Base-by-base conservation (phyloP, 2,797 vertebrate species). In the Cirrhinus mrigala region DNA sequence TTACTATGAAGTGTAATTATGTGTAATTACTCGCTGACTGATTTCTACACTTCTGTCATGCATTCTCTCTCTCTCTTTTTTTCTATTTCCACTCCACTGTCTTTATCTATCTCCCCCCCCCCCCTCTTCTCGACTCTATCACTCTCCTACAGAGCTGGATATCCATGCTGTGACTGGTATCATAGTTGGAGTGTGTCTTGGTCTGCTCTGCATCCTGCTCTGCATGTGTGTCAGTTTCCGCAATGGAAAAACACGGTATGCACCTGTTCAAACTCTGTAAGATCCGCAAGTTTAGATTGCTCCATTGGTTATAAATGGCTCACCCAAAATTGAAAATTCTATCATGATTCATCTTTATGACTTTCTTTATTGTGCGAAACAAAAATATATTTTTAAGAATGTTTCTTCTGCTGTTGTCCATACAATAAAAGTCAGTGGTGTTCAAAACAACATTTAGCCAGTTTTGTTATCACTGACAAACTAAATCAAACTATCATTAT, bases 161-260 rank as follows among this genome's bases (percentile, higher is more conserved):
- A 93, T 99, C 90, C 97, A 98, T 89, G 97, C 97, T 0, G 97
- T 99, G 90, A 99, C 97, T 0, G 98, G 98, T 86, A 98, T 99
- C 94, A 97, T 99, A 2, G 97, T 99, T 24, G 98, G 98, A 0
- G 97, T 99, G 87, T 99, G 97, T 90, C 94, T 99, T 86, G 98
- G 97, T 66, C 95, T 99, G 56, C 95, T 99, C 91, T 98, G 98
- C 93, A 96, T 99, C 73, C 96, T 99, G 58, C 96, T 99, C 90
- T 99, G 97, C 93, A 97, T 99, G 96, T 98, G 97, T 85, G 95
- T 97, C 76, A 98, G 97, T 92, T 97, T 99, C 90, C 96, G 95
- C 62, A 97, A 96, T 84, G 92, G 95, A 90, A 97, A 98, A 91
- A 94, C 95, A 90, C 96, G 97, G 98, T 99, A 90, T 74, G 93